Conservation (phyloP, 2,797 vertebrate species). For the Eurystomus glaucurus region DNA sequence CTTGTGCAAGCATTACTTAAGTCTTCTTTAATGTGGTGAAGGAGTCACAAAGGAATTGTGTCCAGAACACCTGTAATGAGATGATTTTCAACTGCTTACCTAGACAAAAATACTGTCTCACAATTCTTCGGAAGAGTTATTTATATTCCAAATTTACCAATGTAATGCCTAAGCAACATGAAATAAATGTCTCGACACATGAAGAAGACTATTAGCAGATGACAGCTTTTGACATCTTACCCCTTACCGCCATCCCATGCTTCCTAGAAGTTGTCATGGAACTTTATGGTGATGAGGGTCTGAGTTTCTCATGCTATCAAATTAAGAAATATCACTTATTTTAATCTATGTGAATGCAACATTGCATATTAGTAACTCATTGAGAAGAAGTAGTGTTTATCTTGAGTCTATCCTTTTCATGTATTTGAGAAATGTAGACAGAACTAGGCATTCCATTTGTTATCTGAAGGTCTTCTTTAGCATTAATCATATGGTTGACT, state of each 20-base stretch:
- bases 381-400: not conserved
- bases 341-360: not conserved
- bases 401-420: not conserved
- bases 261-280: not conserved
- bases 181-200: not conserved
- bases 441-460: not conserved
- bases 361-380: not conserved
- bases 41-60: not conserved
- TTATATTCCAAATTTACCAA: not conserved
- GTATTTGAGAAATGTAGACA: not conserved
- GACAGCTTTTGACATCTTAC: not conserved
- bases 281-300: fast-evolving
- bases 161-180: not conserved
- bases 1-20: not conserved
- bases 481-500: not conserved
- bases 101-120: not conserved
- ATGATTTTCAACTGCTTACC: not conserved
- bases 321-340: not conserved
- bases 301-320: not conserved
- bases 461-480: not conserved
- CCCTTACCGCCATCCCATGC: not conserved
- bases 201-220: not conserved
- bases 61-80: not conserved
- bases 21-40: not conserved
- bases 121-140: not conserved